Evolutionary conservation across 2,113 vertebrate species (phyloP).

Genomic region (Chamaea fasciata): DNA sequence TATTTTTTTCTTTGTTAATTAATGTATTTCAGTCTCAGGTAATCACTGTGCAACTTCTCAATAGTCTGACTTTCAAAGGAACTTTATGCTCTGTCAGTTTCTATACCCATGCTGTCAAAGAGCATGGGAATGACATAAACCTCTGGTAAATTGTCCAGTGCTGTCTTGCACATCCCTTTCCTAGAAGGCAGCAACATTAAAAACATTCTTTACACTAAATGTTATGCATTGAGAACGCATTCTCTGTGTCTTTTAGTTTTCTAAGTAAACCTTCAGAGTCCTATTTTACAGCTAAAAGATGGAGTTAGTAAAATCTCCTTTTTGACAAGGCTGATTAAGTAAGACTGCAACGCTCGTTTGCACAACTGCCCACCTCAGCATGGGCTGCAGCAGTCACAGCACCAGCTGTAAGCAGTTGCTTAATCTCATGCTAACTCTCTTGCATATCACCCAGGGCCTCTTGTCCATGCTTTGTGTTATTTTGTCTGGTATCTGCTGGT

Average conservation of each 20-base stretch:
- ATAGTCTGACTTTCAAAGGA: constrained; percentile 20
- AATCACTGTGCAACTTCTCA: constrained; percentile 40
- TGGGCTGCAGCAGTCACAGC: constrained; percentile 21
- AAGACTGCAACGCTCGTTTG: constrained; percentile 10
- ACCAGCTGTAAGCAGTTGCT: not conserved
- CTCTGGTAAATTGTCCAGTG: not conserved
- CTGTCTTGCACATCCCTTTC: not conserved
- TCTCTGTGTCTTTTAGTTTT: constrained; percentile 24
- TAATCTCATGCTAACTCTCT: not conserved
- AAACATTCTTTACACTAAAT: not conserved
- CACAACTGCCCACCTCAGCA: constrained; percentile 44
- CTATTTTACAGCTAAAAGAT: constrained; percentile 40
- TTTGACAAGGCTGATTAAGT: constrained; percentile 52
- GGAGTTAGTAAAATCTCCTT: constrained; percentile 23
- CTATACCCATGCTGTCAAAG: not conserved
- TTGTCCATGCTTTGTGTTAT: not conserved
- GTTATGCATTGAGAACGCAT: not conserved
- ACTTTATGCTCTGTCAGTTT: not conserved
- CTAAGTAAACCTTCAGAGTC: constrained; percentile 24
- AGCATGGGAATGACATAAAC: not conserved
- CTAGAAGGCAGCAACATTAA: not conserved
- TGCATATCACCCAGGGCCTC: not conserved
- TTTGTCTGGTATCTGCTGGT: not conserved
- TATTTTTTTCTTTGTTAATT: constrained; percentile 53
- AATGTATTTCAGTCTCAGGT: constrained; percentile 54